Conservation (phyloP, 23 tunicate species). For the Botrylloides violaceus region DNA sequence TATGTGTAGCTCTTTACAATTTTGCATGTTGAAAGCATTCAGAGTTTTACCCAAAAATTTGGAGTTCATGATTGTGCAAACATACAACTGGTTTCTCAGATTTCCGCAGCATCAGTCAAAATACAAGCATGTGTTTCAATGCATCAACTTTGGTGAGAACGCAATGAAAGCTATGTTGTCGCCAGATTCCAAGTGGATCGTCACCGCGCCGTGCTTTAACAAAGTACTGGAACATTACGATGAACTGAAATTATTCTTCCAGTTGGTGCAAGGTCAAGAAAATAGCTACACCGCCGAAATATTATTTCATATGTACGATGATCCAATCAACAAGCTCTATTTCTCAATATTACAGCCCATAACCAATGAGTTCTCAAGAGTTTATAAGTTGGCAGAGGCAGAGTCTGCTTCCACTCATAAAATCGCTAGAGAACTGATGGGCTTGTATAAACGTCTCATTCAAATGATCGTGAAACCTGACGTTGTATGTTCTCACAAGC, state of each 20-base stretch:
- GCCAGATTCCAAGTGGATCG: slow-evolving; percentile 29
- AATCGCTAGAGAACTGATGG: background rate
- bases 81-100: slow-evolving; percentile 37
- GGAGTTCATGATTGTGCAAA: slow-evolving; percentile 33
- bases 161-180: slow-evolving; percentile 17
- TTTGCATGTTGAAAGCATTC: slow-evolving; percentile 18
- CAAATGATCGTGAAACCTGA: slow-evolving; percentile 13
- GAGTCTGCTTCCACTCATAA: background rate
- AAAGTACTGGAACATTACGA: slow-evolving; percentile 22
- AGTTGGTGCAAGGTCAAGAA: slow-evolving; percentile 19
- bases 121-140: slow-evolving; percentile 25
- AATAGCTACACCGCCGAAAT: slow-evolving; percentile 43
- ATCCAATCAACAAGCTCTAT: slow-evolving; percentile 19
- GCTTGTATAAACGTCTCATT: slow-evolving; percentile 4
- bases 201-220: slow-evolving; percentile 4
- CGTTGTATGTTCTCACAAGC: slow-evolving; percentile 1
- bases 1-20: slow-evolving; percentile 39
- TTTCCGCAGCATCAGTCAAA: slow-evolving; percentile 7
- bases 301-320: slow-evolving; percentile 29
- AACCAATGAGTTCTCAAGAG: slow-evolving; percentile 23
- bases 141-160: slow-evolving; percentile 14
- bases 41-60: slow-evolving; percentile 24
- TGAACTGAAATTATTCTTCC: slow-evolving; percentile 35
- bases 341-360: slow-evolving; percentile 36
- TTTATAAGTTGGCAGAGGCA: slow-evolving; percentile 20